Conservation (phyloP, 2,113 vertebrate genomes). For the Chloroceryle aenea region DNA sequence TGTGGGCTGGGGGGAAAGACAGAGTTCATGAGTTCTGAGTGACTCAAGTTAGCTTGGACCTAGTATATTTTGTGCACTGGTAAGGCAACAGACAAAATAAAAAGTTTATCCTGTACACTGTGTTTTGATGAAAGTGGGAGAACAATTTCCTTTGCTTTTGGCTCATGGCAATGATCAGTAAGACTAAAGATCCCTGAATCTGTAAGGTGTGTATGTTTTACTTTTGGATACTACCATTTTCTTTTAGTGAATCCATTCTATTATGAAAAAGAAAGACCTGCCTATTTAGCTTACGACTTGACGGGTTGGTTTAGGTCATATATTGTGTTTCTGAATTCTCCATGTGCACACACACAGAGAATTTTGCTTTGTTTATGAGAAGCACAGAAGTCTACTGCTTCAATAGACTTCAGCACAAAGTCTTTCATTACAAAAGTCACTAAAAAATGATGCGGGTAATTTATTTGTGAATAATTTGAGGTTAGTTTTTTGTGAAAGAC, state of each 20-base stretch:
- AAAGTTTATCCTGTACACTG: background rate
- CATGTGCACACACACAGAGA: rapidly evolving
- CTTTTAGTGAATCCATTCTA: background rate
- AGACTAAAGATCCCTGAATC: background rate
- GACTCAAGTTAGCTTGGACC: background rate
- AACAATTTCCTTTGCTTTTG: background rate
- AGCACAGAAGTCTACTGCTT: background rate
- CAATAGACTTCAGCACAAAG: background rate
- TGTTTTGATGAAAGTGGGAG: background rate
- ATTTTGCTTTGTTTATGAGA: background rate
- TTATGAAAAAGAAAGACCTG: background rate
- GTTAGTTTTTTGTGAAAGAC: background rate
- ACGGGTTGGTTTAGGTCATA: background rate
- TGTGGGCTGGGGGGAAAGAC: background rate
- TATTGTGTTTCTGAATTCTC: background rate
- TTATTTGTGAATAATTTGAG: background rate
- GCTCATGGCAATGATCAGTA: background rate
- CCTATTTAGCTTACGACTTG: background rate
- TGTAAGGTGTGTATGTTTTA: background rate
- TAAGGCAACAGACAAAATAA: background rate
- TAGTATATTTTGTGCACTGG: background rate
- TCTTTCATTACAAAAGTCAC: background rate
- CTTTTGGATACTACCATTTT: background rate
- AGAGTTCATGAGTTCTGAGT: background rate
- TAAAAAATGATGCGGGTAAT: background rate